phyloP scores from a whole-genome alignment of 2,113 vertebrate species.

The Gymnobelideus leadbeateri region DNA sequence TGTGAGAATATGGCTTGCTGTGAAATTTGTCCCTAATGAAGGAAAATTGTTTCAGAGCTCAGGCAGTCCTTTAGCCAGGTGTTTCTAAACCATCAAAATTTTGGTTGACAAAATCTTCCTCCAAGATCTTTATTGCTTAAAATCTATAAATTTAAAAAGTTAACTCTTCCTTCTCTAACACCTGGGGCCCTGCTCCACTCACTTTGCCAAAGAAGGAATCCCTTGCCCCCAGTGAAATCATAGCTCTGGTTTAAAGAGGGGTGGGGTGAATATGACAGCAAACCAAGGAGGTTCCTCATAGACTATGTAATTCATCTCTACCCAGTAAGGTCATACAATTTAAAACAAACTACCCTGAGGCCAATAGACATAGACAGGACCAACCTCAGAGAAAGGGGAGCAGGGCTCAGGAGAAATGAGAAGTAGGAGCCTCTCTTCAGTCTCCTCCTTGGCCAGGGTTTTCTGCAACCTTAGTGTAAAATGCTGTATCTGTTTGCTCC shows the following conservation, averaged over 20 bases:
- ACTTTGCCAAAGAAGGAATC: background rate
- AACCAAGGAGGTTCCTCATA: slow-evolving; percentile 7
- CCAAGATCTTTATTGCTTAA: background rate
- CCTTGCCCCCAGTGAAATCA: background rate
- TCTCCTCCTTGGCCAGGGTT: background rate
- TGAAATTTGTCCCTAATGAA: slow-evolving; percentile 28
- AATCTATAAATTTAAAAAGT: background rate
- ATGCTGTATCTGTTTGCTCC: slow-evolving; percentile 11
- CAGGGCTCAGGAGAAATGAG: background rate
- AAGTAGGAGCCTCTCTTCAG: slow-evolving; percentile 9
- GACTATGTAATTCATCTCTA: background rate
- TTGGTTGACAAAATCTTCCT: background rate
- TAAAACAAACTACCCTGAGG: slow-evolving; percentile 20
- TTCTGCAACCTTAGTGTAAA: background rate
- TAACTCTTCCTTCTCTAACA: background rate
- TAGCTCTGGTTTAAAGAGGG: background rate
- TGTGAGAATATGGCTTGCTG: background rate
- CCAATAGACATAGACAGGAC: slow-evolving; percentile 6
- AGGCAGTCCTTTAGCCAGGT: background rate
- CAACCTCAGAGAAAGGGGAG: background rate
- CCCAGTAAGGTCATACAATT: slow-evolving; percentile 10
- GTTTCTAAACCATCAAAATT: background rate
- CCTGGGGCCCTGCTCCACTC: background rate
- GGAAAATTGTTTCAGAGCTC: background rate
- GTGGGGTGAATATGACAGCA: slow-evolving; percentile 29